Evolutionary conservation across 2,797 vertebrate species (phyloP), one percentile per base, ranked within the genome.

Genomic region (Gadopsis bispinosus): DNA sequence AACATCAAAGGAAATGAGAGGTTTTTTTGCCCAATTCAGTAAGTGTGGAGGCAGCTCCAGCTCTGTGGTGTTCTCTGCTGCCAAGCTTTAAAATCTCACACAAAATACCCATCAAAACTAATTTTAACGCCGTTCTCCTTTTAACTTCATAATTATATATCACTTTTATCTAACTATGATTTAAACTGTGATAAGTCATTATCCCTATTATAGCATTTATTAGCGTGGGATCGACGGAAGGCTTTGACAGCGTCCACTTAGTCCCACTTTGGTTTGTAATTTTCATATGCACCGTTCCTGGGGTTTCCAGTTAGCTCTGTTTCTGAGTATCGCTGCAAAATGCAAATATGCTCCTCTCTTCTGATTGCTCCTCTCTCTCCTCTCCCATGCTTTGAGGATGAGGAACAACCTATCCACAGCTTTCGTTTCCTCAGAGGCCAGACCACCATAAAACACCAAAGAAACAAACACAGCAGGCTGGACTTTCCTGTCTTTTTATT

Each of bases 401-500:
- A 89, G 79, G 76, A 85, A 50, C 69, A 83, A 77, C 73, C 80
- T 29, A 41, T 71, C 77, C 80, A 69, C 79, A 47, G 60, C 69
- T 56, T 68, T 59, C 65, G 61, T 77, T 80, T 50, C 80, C 66
- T 61, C 78, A 81, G 26, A 88, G 65, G 63, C 77, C 74, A 75
- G 89, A 72, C 78, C 86, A 81, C 86, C 88, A 82, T 90, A 88
- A 90, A 92, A 89, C 80, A 69, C 85, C 83, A 86, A 71, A 88
- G 81, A 90, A 90, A 87, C 90, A 92, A 93, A 94, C 91, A 84
- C 80, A 83, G 79, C 73, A 55, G 64, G 69, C 68, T 84, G 88
- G 91, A 93, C 93, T 93, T 92, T 94, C 90, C 91, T 91, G 92
- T 58, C 71, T 91, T 37, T 92, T 93, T 92, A 87, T 84, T 84